phyloP scores from a whole-genome alignment of 2,797 vertebrate genomes.

The Haliaeetus vocifer region DNA sequence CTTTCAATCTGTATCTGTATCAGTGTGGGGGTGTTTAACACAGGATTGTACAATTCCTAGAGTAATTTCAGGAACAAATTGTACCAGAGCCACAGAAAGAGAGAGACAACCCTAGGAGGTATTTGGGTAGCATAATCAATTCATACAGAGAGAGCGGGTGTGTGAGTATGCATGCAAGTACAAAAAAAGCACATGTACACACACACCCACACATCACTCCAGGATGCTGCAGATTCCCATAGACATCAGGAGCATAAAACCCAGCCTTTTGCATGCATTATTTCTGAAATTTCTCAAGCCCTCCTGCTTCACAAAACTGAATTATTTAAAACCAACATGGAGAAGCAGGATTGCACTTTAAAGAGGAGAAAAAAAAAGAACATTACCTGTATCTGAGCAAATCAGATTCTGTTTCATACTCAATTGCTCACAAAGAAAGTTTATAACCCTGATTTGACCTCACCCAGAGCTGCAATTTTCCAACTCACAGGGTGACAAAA shows the following conservation, averaged over 20 bases:
- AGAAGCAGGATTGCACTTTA: not conserved
- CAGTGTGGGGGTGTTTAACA: not conserved
- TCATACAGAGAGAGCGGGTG: not conserved
- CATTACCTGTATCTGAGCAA: not conserved
- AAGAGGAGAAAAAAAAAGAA: not conserved
- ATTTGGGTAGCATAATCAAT: slow-evolving; percentile 23
- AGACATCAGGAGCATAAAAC: not conserved
- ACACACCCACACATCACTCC: not conserved
- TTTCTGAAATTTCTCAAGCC: not conserved
- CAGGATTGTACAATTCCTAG: not conserved
- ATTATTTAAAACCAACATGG: not conserved
- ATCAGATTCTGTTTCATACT: slow-evolving; percentile 22
- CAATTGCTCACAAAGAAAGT: slow-evolving; percentile 6
- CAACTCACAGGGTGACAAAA: slow-evolving; percentile 35
- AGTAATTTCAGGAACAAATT: slow-evolving; percentile 39
- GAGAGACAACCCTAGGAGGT: slow-evolving; percentile 19
- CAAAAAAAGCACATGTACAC: not conserved
- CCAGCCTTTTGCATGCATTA: not conserved
- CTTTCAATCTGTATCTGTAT: not conserved
- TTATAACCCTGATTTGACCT: slow-evolving; percentile 20
- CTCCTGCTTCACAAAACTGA: not conserved
- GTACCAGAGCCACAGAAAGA: slow-evolving; percentile 17
- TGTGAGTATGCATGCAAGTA: not conserved
- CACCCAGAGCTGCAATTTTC: slow-evolving; percentile 41
- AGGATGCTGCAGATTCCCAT: slow-evolving; percentile 2